phyloP scores from a whole-genome alignment of 2,113 vertebrate genomes.

The Spheniscus mendiculus region DNA sequence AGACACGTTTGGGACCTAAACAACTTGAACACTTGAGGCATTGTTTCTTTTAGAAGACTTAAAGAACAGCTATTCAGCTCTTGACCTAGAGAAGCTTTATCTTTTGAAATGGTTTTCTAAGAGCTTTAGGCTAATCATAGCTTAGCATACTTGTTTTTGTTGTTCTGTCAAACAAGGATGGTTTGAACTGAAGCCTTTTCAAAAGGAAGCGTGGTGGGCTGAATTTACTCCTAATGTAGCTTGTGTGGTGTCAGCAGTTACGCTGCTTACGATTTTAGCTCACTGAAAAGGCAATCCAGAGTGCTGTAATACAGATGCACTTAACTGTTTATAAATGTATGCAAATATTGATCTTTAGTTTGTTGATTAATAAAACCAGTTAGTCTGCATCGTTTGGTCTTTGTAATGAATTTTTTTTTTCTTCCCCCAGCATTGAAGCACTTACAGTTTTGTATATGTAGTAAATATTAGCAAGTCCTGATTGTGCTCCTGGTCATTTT shows the following conservation, averaged over 20 bases:
- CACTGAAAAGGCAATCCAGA: not conserved
- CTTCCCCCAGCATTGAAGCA: not conserved
- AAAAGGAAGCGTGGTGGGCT: not conserved
- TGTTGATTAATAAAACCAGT: not conserved
- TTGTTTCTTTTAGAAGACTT: slow-evolving; percentile 51
- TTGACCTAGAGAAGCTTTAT: slow-evolving; percentile 30
- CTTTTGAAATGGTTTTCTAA: slow-evolving; percentile 22
- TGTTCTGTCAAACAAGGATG: not conserved
- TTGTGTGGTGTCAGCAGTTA: not conserved
- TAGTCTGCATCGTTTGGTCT: not conserved
- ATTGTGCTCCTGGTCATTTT: not conserved
- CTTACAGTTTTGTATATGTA: not conserved
- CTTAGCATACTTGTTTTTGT: slow-evolving; percentile 1
- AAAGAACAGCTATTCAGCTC: slow-evolving; percentile 33
- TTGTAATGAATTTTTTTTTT: not conserved
- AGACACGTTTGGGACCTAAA: slow-evolving; percentile 10
- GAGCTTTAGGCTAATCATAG: slow-evolving; percentile 34
- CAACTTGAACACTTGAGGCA: slow-evolving; percentile 12
- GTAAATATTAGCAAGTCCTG: not conserved
- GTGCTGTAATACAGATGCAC: not conserved
- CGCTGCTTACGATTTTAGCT: not conserved
- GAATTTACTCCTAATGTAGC: not conserved
- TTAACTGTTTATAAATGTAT: not conserved
- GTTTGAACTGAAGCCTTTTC: not conserved
- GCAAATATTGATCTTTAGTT: not conserved